Evolutionary conservation across 2,113 vertebrate species (phyloP), one percentile per base, ranked within the genome.

Genomic region (Lutjanus erythropterus): DNA sequence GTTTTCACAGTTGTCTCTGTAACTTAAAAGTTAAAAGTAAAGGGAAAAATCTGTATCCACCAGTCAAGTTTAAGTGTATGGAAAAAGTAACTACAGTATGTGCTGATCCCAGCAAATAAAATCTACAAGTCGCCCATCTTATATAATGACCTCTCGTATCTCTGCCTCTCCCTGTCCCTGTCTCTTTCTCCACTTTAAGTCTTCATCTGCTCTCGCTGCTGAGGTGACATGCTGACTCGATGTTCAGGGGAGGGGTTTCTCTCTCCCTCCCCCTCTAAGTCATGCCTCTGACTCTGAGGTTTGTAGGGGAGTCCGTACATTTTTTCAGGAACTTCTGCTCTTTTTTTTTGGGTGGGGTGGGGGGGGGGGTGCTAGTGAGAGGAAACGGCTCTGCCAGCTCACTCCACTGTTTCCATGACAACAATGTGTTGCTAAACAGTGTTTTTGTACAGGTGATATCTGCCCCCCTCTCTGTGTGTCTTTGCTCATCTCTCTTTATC

Each of bases 211-310:
- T 56, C 61, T 69, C n/a, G 44, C 59, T 44, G 46, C 41, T 52
- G 47, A 46, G 11, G 37, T 80, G 41, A 70, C 59, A 65, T 61
- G 23, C 19, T 52, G 47, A 71, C 56, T 29, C 35, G 6, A 64
- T 60, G 62, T 83, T 78, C 21, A 23, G 15, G 56, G 79, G 75
- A 71, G 83, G 50, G 23, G 53, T 52, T 8, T 52, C 15, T 33
- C n/a, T 29, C 29, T 42, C 56, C 42, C 65, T 60, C 33, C n/a
- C 29, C 29, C 7, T 46, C 41, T 78, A 27, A 55, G 16, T 78
- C 23, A 84, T 23, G 6, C 73, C 78, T 69, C 55, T 78, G 27
- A 72, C 29, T 44, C 16, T 25, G 23, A 29, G 33, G 25, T 21
- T 70, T 37, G 18, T n/a, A 29, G 6, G 35, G 6, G 10, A 25